These are phyloP conservation scores for Neelides sp. DNA, from an alignment of 1,140 invertebrate genomes.

Conservation along the genomic window DNA sequence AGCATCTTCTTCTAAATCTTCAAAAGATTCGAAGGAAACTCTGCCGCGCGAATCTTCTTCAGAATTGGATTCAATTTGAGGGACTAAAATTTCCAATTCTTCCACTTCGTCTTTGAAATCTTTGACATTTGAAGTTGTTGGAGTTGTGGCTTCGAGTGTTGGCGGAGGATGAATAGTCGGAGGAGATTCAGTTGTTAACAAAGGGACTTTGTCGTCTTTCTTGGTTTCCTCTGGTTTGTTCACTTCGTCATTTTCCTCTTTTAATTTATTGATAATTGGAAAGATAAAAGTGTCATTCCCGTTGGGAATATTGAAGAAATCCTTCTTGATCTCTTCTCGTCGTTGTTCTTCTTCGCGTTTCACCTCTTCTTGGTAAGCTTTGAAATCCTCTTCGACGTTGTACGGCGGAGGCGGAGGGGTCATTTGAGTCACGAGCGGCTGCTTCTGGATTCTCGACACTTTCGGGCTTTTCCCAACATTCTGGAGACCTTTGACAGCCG, in stretches of 20 bases:
- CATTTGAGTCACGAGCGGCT: no score
- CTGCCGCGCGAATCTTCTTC: not conserved
- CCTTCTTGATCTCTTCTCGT: no score
- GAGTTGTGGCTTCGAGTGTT: not conserved
- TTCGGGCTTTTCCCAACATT: no score
- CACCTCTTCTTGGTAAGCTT: no score
- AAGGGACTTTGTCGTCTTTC: not conserved
- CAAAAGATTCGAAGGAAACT: not conserved
- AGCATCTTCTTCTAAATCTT: not conserved
- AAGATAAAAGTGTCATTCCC: no score
- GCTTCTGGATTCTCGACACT: no score
- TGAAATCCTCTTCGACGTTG: no score
- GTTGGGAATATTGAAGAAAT: no score
- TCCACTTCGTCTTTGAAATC: slow-evolving; percentile 7
- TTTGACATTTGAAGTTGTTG: no score
- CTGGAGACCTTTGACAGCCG: no score
- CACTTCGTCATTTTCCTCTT: not conserved
- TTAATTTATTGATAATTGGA: not conserved
- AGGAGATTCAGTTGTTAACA: not conserved
- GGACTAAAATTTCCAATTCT: slow-evolving; percentile 10
- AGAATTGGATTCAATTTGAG: not conserved
- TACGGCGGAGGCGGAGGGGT: no score
- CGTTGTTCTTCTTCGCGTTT: no score
- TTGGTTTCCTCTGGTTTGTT: not conserved
- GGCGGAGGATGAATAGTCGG: not conserved